phyloP scores from a whole-genome alignment of 2,888 invertebrate genomes.

The Tanypteryx hageni region DNA sequence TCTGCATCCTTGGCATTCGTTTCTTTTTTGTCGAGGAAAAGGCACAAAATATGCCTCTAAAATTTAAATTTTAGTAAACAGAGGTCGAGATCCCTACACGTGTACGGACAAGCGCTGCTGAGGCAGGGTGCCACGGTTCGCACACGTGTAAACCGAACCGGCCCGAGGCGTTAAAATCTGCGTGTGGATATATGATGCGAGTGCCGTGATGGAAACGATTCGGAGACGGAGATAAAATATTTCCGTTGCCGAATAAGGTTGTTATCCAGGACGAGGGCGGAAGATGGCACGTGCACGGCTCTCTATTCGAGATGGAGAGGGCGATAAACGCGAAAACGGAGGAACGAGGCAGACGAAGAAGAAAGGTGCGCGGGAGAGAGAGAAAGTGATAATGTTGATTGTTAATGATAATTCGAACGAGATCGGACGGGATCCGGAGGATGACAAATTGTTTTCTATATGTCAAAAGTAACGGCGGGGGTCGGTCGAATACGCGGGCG shows the following conservation, averaged over 20 bases:
- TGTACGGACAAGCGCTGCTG: too few species aligned
- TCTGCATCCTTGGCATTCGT: too few species aligned
- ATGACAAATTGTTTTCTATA: not conserved
- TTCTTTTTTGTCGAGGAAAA: too few species aligned
- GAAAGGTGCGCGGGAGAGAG: not conserved
- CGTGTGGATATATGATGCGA: not conserved
- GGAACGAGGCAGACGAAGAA: not conserved
- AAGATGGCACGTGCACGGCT: not conserved
- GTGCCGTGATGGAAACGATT: not conserved
- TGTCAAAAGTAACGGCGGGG: not conserved
- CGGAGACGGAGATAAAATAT: not conserved
- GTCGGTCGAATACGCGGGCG: not conserved
- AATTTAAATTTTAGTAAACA: too few species aligned
- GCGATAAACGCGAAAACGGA: not conserved
- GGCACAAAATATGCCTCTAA: too few species aligned
- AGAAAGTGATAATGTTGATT: not conserved
- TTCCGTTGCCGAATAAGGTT: slow-evolving; percentile 13
- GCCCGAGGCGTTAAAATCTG: too few species aligned
- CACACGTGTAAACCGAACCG: too few species aligned
- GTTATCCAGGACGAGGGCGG: not conserved
- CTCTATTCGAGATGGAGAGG: not conserved
- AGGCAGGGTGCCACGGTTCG: too few species aligned
- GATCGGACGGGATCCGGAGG: not conserved
- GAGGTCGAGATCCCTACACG: too few species aligned
- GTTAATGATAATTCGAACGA: not conserved